phyloP scores from a whole-genome alignment of 2,797 vertebrate species.

The Sternarchorhynchus goeldii region DNA sequence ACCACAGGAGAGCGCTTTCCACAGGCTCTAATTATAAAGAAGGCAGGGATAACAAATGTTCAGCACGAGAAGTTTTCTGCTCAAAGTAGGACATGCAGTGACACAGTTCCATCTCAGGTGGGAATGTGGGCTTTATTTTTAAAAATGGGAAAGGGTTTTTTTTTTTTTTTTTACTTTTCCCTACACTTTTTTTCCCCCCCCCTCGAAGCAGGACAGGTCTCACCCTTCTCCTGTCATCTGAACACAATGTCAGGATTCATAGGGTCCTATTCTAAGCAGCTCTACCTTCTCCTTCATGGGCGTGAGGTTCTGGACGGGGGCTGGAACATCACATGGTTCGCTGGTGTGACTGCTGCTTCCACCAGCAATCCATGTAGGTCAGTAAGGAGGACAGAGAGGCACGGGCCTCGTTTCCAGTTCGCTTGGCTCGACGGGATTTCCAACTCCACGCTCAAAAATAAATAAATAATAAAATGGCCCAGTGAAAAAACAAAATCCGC shows the following conservation, averaged over 20 bases:
- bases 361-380: conserved; percentile 63
- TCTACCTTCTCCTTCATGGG: conserved; percentile 48
- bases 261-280: conserved; percentile 55
- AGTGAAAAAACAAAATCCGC: conserved; percentile 54
- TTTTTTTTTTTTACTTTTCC: conserved; percentile 53
- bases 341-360: conserved; percentile 50
- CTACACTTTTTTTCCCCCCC: conserved; percentile 31
- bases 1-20: conserved; percentile 45
- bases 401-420: conserved; percentile 54
- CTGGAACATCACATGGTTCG: conserved; percentile 53
- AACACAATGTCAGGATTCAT: conserved; percentile 58
- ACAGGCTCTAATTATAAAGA: conserved; percentile 58
- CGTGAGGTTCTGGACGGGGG: conserved; percentile 48
- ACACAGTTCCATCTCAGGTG: conserved; percentile 81
- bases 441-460: background rate
- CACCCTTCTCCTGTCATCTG: conserved; percentile 60
- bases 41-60: conserved; percentile 63
- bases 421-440: conserved; percentile 47
- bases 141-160: conserved; percentile 61
- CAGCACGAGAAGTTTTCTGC: conserved; percentile 61
- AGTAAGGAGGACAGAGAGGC: conserved; percentile 64
- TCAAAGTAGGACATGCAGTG: conserved; percentile 79
- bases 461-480: conserved; percentile 25
- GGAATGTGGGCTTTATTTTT: conserved; percentile 78
- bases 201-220: conserved; percentile 74